phyloP scores from a whole-genome alignment of 1,140 invertebrate species.

The Tetraneura akinire region DNA sequence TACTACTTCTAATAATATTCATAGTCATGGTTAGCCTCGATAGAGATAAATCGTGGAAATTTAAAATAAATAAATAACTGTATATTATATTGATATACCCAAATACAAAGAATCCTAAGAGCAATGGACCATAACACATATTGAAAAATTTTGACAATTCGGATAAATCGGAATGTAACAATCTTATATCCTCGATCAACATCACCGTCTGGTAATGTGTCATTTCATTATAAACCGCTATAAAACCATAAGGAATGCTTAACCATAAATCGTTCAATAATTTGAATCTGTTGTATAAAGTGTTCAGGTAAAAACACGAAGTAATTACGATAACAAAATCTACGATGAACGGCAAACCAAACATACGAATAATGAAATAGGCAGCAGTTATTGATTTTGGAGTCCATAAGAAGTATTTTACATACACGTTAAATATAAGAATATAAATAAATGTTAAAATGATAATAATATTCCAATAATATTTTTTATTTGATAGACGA shows the following conservation, averaged over 20 bases:
- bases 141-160: not conserved
- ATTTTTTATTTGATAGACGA: not conserved
- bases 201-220: not conserved
- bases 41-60: not conserved
- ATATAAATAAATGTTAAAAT: not conserved
- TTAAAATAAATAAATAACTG: conserved; percentile 7
- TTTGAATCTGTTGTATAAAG: not conserved
- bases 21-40: not conserved
- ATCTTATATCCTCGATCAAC: not conserved
- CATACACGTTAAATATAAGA: not conserved
- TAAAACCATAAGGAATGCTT: not conserved
- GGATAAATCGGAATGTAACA: not conserved
- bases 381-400: not conserved
- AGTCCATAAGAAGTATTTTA: not conserved
- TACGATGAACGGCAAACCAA: not conserved
- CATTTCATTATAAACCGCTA: not conserved
- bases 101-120: not conserved
- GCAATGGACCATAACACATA: not conserved
- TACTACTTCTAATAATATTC: not conserved
- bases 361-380: not conserved
- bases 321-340: not conserved
- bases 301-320: not conserved
- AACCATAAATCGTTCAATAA: not conserved
- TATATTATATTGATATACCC: not conserved
- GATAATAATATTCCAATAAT: not conserved